Base-by-base conservation (phyloP, 2,797 vertebrate species). In the Hyperoplus immaculatus region DNA sequence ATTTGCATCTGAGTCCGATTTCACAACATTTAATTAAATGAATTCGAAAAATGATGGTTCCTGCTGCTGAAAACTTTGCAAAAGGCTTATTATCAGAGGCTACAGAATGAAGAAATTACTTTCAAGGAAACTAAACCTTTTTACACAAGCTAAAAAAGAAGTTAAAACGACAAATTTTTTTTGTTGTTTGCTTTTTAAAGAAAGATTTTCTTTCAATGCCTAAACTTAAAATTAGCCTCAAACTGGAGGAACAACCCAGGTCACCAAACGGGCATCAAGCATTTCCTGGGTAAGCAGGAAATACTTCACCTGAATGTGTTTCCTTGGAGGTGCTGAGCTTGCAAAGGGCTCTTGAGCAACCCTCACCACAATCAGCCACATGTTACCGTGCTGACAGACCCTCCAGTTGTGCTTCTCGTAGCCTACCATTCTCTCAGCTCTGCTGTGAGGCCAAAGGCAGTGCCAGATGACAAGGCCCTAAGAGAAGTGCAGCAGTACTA, bases 281-380 rank as follows among this genome's bases (percentile, higher is more conserved):
- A 67, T 45, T 90, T 89, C 69, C 89, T 84, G 71, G 60, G 12
- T 78, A 54, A 58, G 69, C 81, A 89, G 83, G 82, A 84, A 84
- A 65, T 62, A 29, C 69, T 10, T 29, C 5, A 54, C 66, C 70
- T 73, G 69, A 50, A 42, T 56, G 45, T 1, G n/a, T 72, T 75
- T 71, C 45, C 47, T 46, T 66, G 72, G 46, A 59, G 39, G 16
- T 69, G 62, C 56, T 38, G 63, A 79, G 21, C 64, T 74, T 68
- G 39, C 51, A 51, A 2, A 18, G 47, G 66, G 68, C 54, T 79
- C 43, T 47, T 16, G 13, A 64, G 65, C 50, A 38, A 63, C 38
- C 56, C 72, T 67, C 61, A 57, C 57, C 60, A 66, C 63, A 50
- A 8, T 73, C 57, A 75, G 58, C 42, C 64, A 70, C 43, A 39